A percentile compares a stretch with the other conserved stretches of the same genome.
phyloP scores from a whole-genome alignment of 2,797 vertebrate genomes.

The Telmatherina bonti region DNA sequence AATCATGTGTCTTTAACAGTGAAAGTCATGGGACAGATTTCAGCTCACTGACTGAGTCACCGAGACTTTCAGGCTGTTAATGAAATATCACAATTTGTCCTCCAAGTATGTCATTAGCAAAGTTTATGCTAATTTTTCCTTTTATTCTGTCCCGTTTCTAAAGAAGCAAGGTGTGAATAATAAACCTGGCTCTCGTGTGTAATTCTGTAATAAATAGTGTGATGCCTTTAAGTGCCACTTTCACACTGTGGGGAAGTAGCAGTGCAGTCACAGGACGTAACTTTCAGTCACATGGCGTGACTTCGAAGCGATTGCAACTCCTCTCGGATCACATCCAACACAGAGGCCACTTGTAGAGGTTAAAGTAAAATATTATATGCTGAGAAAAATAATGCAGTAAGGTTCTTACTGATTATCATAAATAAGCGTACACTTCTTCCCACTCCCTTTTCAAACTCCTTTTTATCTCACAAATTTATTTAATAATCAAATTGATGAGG shows the following conservation, averaged over 20 bases:
- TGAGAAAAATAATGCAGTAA: neutral
- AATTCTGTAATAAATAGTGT: slow-evolving; percentile 39
- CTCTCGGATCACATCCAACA: neutral
- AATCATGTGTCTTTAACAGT: too few species aligned
- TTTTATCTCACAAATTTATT: too few species aligned
- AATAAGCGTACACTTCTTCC: too few species aligned
- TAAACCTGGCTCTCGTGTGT: neutral
- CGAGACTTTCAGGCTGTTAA: neutral
- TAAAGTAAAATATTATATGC: neutral
- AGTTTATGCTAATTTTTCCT: neutral
- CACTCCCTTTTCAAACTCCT: too few species aligned
- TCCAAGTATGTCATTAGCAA: neutral
- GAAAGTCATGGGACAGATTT: too few species aligned
- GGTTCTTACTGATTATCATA: neutral
- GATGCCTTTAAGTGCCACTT: neutral
- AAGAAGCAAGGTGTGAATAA: slow-evolving; percentile 4
- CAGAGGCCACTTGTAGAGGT: neutral
- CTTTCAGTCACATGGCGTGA: neutral
- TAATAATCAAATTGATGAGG: too few species aligned
- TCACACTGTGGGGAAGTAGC: neutral
- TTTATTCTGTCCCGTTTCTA: neutral
- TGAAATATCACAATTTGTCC: neutral
- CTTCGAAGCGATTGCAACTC: neutral
- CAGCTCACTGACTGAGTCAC: too few species aligned
- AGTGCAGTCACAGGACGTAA: neutral